Evolutionary conservation across 2,797 vertebrate species (phyloP), one percentile per base, ranked within the genome.

Genomic region (Hypotaenidia okinawae): DNA sequence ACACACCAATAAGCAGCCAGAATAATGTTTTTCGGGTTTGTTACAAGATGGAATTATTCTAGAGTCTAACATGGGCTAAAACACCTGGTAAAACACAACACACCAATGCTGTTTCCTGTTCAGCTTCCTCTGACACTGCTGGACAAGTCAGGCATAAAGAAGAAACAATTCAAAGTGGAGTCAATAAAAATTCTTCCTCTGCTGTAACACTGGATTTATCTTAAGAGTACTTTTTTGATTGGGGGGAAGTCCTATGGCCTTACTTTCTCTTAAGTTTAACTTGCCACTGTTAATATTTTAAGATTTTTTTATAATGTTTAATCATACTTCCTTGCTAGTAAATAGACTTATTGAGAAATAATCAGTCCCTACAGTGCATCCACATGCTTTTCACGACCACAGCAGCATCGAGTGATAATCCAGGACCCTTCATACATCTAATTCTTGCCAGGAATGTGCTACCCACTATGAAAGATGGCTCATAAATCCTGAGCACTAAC

Each of bases 401-500:
- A 37, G 5, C 43, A 79, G 92, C 88, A 63, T 2, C 77, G 67
- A 94, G 22, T 82, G 67, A 92, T 78, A 93, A 72, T 58, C 84
- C 67, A 64, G 41, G 77, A 74, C 1, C 6, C 33, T 87, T 43
- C 64, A 66, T 89, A 77, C 76, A 88, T 93, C 68, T 86, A 58
- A 54, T 67, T 94, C 67, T 70, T 1, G 0, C 43, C 61, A 76
- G 66, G 35, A 93, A 84, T 33, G 57, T 41, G 55, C 63, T 76
- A 80, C 27, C 32, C 1, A 0, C 62, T 74, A 58, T 67, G 89
- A 93, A 95, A 96, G 47, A 57, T 24, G 41, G 59, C 93, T 97
- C 93, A 90, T 85, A 84, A 73, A 84, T 87, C 90, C 94, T 95
- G 84, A 75, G 77, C 30, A 9, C 66, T 87, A 96, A 95, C 95